These are phyloP conservation scores for Eulemur macaco DNA, from an alignment of 2,113 vertebrate species.

Conservation along the genomic window DNA sequence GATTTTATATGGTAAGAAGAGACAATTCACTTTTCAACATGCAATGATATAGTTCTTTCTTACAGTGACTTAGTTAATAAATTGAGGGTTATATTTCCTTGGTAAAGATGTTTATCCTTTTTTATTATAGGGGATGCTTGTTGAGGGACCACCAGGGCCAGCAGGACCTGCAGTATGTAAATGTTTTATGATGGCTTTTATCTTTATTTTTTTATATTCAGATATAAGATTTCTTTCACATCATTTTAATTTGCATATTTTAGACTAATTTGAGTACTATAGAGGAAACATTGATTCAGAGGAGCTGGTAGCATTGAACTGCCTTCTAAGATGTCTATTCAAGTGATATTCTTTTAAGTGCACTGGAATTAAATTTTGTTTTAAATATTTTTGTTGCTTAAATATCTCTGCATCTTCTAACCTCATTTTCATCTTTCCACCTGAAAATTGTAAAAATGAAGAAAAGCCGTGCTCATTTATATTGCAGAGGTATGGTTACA, in stretches of 20 bases:
- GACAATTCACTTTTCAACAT: neutral
- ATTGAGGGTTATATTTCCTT: neutral
- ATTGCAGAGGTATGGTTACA: neutral
- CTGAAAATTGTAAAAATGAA: neutral
- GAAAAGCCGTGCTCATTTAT: neutral
- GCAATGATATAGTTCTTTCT: neutral
- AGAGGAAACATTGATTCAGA: neutral
- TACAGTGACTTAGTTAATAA: neutral
- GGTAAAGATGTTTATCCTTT: neutral
- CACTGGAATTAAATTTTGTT: neutral
- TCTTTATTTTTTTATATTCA: neutral
- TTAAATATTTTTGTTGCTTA: neutral
- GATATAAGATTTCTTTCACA: neutral
- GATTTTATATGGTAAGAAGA: neutral
- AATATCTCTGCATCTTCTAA: neutral
- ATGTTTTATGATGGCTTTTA: constrained; percentile 57
- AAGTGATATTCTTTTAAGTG: neutral
- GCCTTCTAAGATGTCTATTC: neutral
- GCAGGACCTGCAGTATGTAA: constrained; percentile 92
- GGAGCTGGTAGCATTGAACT: neutral
- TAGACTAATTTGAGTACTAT: neutral
- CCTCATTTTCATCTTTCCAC: neutral
- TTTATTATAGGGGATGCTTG: constrained; percentile 92
- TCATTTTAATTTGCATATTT: neutral
- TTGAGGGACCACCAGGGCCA: constrained; percentile 95